A percentile compares a stretch with the other conserved stretches of the same genome.
Evolutionary conservation across 1,140 invertebrate species (phyloP).

Genomic region (Rhyzopertha dominica): DNA sequence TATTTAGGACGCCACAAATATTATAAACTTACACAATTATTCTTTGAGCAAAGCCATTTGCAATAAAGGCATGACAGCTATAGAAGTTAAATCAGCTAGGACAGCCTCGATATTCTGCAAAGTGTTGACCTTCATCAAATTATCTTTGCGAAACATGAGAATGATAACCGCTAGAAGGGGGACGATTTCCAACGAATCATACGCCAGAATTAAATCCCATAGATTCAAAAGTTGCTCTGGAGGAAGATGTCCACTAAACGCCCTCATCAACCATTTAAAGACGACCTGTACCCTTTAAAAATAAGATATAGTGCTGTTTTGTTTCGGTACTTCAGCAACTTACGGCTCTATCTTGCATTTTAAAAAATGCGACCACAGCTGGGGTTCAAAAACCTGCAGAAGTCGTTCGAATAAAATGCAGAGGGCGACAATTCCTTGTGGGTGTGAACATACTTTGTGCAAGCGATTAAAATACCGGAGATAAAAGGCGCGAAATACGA

Average conservation of each 20-base stretch:
- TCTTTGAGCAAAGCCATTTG: conserved; percentile 63
- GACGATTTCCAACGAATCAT: conserved; percentile 86
- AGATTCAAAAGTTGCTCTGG: conserved; percentile 86
- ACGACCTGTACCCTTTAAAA: conserved; percentile 73
- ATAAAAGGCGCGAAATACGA: conserved; percentile 87
- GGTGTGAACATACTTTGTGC: conserved; percentile 85
- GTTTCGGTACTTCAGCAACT: conserved; percentile 52
- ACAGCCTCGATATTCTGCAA: conserved; percentile 83
- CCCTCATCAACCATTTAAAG: conserved; percentile 94
- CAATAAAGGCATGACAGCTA: conserved; percentile 80
- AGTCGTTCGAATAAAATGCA: conserved; percentile 84
- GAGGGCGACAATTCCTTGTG: conserved; percentile 77
- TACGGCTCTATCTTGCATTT: conserved; percentile 86
- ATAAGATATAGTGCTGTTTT: no score
- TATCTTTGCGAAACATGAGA: conserved; percentile 86
- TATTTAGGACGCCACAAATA: no score
- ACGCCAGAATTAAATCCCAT: conserved; percentile 87
- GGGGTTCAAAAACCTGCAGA: conserved; percentile 84
- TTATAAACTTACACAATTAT: conserved; percentile 3
- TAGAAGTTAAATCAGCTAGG: conserved; percentile 82
- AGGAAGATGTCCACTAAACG: conserved; percentile 88
- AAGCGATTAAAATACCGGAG: conserved; percentile 85
- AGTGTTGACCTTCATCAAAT: conserved; percentile 83
- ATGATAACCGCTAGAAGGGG: conserved; percentile 82
- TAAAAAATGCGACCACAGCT: conserved; percentile 85